phyloP scores from a whole-genome alignment of 2,113 vertebrate genomes.

The Pholis gunnellus region DNA sequence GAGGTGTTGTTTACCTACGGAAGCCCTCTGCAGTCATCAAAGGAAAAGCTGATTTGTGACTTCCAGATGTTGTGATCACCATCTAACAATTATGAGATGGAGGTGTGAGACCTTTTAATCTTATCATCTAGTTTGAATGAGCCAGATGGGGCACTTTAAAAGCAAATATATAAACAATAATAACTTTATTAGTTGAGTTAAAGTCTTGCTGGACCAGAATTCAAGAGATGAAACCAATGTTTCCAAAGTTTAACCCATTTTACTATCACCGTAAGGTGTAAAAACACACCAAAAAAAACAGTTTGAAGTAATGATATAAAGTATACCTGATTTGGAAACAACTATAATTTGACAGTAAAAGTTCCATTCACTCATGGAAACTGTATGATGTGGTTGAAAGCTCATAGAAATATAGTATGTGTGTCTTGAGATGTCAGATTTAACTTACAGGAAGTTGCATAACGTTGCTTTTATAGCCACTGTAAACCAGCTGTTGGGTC shows the following conservation, averaged over 20 bases:
- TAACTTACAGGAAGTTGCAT: conserved; percentile 7
- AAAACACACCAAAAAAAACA: too few species aligned
- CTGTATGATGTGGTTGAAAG: background rate
- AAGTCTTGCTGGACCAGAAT: background rate
- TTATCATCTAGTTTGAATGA: background rate
- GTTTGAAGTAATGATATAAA: background rate
- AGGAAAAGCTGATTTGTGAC: background rate
- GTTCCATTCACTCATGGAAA: background rate
- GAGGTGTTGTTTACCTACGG: conserved; percentile 13
- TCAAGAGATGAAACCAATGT: too few species aligned
- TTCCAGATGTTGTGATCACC: background rate
- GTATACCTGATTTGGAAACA: background rate
- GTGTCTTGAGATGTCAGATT: background rate
- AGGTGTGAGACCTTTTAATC: background rate
- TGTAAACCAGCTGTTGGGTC: background rate
- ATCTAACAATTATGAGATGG: background rate
- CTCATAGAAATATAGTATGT: background rate
- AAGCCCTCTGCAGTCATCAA: background rate
- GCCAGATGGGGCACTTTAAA: background rate
- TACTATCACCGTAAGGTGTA: too few species aligned
- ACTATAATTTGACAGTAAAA: background rate
- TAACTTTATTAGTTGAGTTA: background rate
- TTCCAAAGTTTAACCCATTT: background rate
- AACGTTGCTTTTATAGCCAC: conserved; percentile 17
- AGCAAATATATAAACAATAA: background rate